These are phyloP conservation scores for Parazoanthus swiftii DNA, from an alignment of 92 coral and sea anemone genomes.

Conservation along the genomic window DNA sequence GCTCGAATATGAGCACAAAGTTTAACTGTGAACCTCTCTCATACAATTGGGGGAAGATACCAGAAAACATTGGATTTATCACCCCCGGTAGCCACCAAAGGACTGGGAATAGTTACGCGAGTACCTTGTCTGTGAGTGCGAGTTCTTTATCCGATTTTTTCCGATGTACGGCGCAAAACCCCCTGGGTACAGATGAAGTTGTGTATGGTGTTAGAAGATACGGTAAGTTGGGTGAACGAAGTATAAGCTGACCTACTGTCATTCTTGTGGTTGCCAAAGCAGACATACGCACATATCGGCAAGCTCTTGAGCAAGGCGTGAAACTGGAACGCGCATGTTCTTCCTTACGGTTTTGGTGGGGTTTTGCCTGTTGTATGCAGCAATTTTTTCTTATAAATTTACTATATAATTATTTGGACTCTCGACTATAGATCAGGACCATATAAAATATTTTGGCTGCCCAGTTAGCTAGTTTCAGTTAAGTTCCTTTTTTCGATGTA, in stretches of 20 bases:
- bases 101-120: not conserved
- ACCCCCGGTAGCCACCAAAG: not conserved
- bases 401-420: too few species aligned
- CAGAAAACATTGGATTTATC: not conserved
- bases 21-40: constrained; percentile 38
- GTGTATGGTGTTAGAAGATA: constrained; percentile 54
- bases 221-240: constrained; percentile 42
- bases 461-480: too few species aligned
- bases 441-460: too few species aligned
- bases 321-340: too few species aligned
- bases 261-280: too few species aligned
- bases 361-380: too few species aligned
- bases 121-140: constrained; percentile 35
- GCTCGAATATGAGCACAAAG: constrained; percentile 17
- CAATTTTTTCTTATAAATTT: too few species aligned
- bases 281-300: too few species aligned
- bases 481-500: too few species aligned
- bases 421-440: too few species aligned
- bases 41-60: constrained; percentile 36
- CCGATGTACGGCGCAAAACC: constrained; percentile 65
- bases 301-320: too few species aligned
- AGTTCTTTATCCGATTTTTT: constrained; percentile 49
- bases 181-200: constrained; percentile 52
- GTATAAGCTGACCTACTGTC: not conserved
- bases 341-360: too few species aligned